Evolutionary conservation across 1,140 invertebrate species (phyloP).

Genomic region (Bombus impatiens): DNA sequence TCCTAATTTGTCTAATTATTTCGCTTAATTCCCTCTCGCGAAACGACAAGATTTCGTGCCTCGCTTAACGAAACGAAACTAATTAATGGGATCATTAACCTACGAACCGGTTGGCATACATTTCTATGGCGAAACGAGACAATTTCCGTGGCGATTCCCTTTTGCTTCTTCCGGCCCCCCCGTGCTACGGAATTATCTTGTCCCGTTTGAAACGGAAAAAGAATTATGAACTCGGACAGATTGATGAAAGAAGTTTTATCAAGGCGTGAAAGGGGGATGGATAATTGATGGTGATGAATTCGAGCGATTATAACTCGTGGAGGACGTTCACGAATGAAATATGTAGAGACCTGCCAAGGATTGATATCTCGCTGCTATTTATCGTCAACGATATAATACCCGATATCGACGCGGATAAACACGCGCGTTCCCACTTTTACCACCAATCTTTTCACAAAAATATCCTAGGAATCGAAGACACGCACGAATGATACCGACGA

Average conservation of each 20-base stretch:
- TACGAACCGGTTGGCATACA: constrained; percentile 52
- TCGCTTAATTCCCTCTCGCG: constrained; percentile 79
- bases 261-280: neutral
- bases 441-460: constrained; percentile 18
- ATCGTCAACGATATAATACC: neutral
- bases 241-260: neutral
- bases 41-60: constrained; percentile 77
- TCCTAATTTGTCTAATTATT: constrained; percentile 83
- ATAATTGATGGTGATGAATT: constrained; percentile 15
- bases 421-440: neutral
- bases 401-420: neutral
- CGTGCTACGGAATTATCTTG: constrained; percentile 3
- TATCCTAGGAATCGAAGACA: neutral
- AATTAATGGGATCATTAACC: constrained; percentile 81
- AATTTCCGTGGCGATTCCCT: constrained; percentile 20
- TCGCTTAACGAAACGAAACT: constrained; percentile 79
- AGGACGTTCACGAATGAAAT: no score
- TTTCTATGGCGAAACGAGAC: constrained; percentile 40
- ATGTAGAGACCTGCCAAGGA: neutral
- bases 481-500: constrained; percentile 13
- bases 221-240: neutral
- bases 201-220: neutral
- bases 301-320: neutral
- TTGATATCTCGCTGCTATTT: neutral
- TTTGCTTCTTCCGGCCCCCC: neutral